Percentiles rank a stretch among this genome's conserved stretches.
These are phyloP conservation scores for Lycopodina hypogea DNA, from an alignment of 37 sponge, comb jelly and placozoan genomes.

Conservation along the genomic window DNA sequence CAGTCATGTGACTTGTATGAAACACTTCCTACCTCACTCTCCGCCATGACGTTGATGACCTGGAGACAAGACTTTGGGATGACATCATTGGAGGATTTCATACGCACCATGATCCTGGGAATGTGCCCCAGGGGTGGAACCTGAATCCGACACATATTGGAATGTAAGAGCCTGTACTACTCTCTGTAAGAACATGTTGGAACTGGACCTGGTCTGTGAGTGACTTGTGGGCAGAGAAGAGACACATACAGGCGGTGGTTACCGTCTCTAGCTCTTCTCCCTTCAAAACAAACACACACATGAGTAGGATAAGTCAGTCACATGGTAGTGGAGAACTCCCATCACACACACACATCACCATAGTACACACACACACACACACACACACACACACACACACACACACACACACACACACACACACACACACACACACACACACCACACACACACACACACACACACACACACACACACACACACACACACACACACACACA, in stretches of 20 bases:
- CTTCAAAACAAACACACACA: conserved; percentile 25
- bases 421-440: no score
- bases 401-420: no score
- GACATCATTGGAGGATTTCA: conserved; percentile 76
- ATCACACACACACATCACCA: no score
- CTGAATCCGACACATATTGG: conserved; percentile 8
- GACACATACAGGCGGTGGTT: conserved; percentile 80
- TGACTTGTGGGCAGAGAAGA: conserved; percentile 85
- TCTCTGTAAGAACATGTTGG: neutral
- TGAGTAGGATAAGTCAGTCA: neutral
- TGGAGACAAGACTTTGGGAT: conserved; percentile 85
- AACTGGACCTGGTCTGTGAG: conserved; percentile 81
- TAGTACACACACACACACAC: no score
- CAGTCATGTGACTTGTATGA: neutral
- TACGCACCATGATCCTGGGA: conserved; percentile 83
- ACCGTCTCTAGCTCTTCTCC: conserved; percentile 93
- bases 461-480: no score
- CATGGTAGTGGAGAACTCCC: no score
- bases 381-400: no score
- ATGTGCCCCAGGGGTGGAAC: conserved; percentile 97
- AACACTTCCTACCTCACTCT: conserved; percentile 57
- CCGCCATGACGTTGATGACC: conserved; percentile 73
- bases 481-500: no score
- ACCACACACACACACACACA: no score
- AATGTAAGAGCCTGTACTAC: neutral